Base-by-base conservation (phyloP, 2,888 invertebrate genomes). In the Chirona hameri region DNA sequence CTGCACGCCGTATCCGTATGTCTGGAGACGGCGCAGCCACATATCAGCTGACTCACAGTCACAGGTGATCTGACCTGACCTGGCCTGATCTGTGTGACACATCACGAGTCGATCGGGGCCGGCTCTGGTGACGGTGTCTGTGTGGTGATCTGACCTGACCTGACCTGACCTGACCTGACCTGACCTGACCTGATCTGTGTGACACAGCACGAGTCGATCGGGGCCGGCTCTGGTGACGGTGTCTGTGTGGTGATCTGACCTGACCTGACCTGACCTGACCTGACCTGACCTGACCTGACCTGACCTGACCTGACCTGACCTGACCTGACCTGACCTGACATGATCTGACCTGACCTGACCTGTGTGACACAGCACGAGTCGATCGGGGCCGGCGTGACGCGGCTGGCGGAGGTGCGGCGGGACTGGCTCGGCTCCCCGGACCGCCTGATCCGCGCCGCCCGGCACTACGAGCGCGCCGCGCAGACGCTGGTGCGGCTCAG, bases 391-490 rank as follows among this genome's bases (percentile, higher is more conserved):
- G 76, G 76, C 12, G 76, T 76, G 46, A 88, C 24, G 48, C 87
- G 87, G 4, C 84, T 89, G 84, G 86, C 87, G 9, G 39, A 69
- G 48, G 85, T 85, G 81, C 82, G 87, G 46, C 52, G 85, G 0
- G 86, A 87, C n/a, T 90, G 90, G 90, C 83, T 89, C 82, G 85
- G 86, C 46, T 85, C 88, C 48, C 88, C 89, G 10, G 87, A 88
- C 83, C 86, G 87, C 48, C 84, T 90, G 83, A 88, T 90, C n/a
- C 85, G 90, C 83, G 90, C 90, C 29, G 89, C 90, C 5, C 85
- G 90, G 57, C 90, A 90, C 86, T 89, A 90, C 84, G 90, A 90
- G 85, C 89, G 90, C 4, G 90, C 90, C 4, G 89, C 89, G 10
- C 89, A 89, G 83, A 88, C 89, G 57, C 86, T 90, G 80, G 89